Evolutionary conservation across 2,797 vertebrate genomes (phyloP), one percentile per base, ranked within the genome.

Genomic region (Sebastes hubbsi): DNA sequence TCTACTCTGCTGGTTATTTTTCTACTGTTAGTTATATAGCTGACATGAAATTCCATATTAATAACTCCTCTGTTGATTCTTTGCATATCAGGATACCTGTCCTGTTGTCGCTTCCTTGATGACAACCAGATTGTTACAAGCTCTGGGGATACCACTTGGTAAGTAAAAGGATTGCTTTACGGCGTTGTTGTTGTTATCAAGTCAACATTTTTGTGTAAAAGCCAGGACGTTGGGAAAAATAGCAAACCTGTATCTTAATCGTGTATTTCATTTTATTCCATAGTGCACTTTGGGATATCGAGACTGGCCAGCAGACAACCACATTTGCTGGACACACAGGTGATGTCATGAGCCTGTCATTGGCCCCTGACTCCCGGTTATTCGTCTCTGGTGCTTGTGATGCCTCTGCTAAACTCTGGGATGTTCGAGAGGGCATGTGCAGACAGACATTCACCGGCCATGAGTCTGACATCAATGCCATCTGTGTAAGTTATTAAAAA

Each of bases 61-160:
- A 38, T 75, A 68, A 77, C 11, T 71, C 8, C 6, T 8, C 4
- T 59, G 1, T 63, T 80, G 18, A 22, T 84, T 89, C 8, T 83
- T 4, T 88, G 74, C 62, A 81, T 87, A 77, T 61, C 90, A 99
- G 99, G 99, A 92, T 99, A 99, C 92, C 95, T 99, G 94, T 99
- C 99, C 91, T 99, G 99, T 94, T 99, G 99, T 96, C 98, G 99
- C 86, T 99, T 99, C 88, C 94, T 99, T 95, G 99, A 99, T 94
- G 99, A 99, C 97, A 99, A 99, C 97, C 99, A 99, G 96, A 99
- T 99, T 87, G 96, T 99, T 90, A 99, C 99, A 93, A 99, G 99
- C 95, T 99, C 98, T 94, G 98, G 98, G 70, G 99, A 99, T 94
- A 99, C 99, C 96, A 99, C 98, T 91, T 99, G 99, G 99, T 99